A percentile compares a stretch with the other conserved stretches of the same genome.
phyloP scores from a whole-genome alignment of 92 coral and sea anemone species.

The Phymanthus crucifer region DNA sequence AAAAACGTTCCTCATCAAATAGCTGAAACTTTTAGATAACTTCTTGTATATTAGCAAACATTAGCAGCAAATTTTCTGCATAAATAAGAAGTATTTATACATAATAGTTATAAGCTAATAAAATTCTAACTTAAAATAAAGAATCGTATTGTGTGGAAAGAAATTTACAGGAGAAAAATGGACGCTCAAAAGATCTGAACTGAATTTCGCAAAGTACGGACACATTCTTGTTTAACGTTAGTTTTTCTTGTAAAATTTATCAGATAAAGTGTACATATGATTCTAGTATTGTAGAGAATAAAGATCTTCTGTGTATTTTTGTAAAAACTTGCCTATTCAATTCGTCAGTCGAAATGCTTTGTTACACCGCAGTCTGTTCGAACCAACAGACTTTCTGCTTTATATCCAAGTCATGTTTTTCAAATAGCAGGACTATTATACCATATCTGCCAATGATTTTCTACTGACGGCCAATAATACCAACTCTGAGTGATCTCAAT shows the following conservation, averaged over 20 bases:
- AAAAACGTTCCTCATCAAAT: background rate
- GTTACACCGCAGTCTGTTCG: background rate
- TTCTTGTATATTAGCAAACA: no score
- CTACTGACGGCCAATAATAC: background rate
- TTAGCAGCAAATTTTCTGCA: no score
- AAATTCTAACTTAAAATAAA: background rate
- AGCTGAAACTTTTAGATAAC: no score
- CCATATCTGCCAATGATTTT: background rate
- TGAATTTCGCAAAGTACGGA: no score
- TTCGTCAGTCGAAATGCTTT: no score
- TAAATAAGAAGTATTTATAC: no score
- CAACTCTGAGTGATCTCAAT: background rate
- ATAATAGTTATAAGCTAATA: background rate
- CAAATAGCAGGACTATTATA: no score
- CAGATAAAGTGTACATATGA: background rate
- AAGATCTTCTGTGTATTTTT: background rate
- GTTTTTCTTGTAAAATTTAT: no score
- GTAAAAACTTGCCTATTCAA: no score
- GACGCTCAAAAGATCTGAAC: no score
- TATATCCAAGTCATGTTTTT: background rate
- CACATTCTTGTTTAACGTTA: background rate
- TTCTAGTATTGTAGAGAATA: background rate
- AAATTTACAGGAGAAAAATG: no score
- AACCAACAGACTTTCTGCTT: background rate
- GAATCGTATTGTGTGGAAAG: no score